Conservation (phyloP, 2,888 invertebrate species). For the Minunthozetes semirufus region DNA sequence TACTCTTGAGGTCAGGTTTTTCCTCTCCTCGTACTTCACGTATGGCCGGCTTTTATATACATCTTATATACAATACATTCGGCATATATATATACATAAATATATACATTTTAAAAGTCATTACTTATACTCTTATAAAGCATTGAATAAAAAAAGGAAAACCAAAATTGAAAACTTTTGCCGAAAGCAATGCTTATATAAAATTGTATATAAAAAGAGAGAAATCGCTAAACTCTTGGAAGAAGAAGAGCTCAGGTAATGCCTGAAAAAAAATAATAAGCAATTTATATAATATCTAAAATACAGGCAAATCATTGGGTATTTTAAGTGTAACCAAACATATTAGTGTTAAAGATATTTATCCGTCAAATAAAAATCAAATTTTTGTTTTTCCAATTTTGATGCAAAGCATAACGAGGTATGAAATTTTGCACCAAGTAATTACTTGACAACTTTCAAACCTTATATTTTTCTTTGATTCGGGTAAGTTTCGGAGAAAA, state of each 20-base stretch:
- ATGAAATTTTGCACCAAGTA: no score
- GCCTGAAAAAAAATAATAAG: neutral
- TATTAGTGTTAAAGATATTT: neutral
- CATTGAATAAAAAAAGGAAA: neutral
- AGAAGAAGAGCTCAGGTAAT: neutral
- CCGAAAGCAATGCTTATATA: neutral
- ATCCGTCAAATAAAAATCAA: neutral
- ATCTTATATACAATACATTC: neutral
- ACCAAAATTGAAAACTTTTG: neutral
- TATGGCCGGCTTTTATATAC: neutral
- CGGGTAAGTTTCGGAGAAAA: no score
- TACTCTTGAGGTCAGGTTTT: slow-evolving; percentile 13
- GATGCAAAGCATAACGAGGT: no score
- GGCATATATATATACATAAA: neutral
- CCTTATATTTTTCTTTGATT: no score
- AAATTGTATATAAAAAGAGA: neutral
- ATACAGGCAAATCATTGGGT: neutral
- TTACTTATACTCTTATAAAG: neutral
- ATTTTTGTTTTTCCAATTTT: neutral
- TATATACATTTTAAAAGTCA: neutral
- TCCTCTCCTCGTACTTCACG: neutral
- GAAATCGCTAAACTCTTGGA: neutral
- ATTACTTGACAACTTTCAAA: no score
- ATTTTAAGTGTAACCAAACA: neutral
- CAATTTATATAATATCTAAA: neutral